Evolutionary conservation across 2,888 invertebrate species (phyloP), one percentile per base, ranked within the genome.

Genomic region (Bombyx huttoni): DNA sequence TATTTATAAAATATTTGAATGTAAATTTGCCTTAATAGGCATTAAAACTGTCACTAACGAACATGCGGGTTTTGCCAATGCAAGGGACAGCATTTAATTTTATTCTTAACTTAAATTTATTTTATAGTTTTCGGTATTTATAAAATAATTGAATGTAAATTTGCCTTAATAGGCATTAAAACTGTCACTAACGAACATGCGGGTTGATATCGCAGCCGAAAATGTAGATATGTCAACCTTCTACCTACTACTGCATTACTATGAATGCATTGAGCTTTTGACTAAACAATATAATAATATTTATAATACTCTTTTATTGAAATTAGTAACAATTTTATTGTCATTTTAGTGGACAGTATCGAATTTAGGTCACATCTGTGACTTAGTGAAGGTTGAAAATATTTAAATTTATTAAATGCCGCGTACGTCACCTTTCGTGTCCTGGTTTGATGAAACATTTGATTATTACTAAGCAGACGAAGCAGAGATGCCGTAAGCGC

Each of bases 1-100:
- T 54, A 58, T 51, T 54, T 56, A 60, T 58, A 60, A 54, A 48
- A 45, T 45, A 52, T 8, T 46, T 9, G 24, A 10, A 10, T 50
- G 50, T 52, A 50, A 47, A 54, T 48, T 46, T 14, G 12, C 34
- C 51, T 46, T 48, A 45, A 50, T 47, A 34, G n/a, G 47, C 34
- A 45, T 13, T 52, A 50, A 53, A 35, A 51, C 48, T 10, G 45
- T 51, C 54, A 48, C 50, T 45, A 54, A 60, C 60, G 57, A 65
- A 61, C 62, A 76, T 78, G 73, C 77, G 78, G 78, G 78, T 61
- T 61, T n/a, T n/a, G n/a, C n/a, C n/a, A n/a, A n/a, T n/a, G n/a
- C n/a, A n/a, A n/a, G n/a, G 35, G 35, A 8, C 7, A 35, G 35
- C 9, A 8, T 35, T 35, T 35, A 35, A 35, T 8, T 35, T 35